phyloP scores from a whole-genome alignment of 2,113 vertebrate genomes.

The Mesocricetus auratus region DNA sequence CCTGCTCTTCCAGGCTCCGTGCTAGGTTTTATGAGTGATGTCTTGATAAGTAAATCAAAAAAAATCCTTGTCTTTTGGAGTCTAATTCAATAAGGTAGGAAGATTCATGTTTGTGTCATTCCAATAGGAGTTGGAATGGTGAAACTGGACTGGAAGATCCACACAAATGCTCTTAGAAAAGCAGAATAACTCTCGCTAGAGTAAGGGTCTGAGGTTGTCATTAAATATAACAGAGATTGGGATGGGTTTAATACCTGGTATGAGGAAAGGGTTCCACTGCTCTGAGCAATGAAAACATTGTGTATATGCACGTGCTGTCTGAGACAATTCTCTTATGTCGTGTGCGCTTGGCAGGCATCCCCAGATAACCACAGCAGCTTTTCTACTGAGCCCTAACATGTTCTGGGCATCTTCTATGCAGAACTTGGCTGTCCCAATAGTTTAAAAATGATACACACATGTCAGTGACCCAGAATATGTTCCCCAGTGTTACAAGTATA shows the following conservation, averaged over 20 bases:
- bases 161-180: conserved; percentile 78
- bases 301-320: fast-evolving
- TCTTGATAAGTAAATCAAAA: background rate
- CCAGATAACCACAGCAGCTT: fast-evolving
- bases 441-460: background rate
- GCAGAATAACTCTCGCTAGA: conserved; percentile 67
- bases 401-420: background rate
- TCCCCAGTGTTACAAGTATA: background rate
- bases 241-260: background rate
- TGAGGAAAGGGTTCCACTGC: background rate
- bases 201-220: background rate
- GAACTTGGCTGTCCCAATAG: background rate
- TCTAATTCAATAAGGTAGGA: background rate
- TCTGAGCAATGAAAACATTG: background rate
- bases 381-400: background rate
- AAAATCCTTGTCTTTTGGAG: background rate
- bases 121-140: background rate
- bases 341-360: background rate
- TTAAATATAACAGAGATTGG: background rate
- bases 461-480: background rate
- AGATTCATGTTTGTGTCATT: background rate
- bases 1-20: background rate
- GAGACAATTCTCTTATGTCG: background rate
- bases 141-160: conserved; percentile 78
- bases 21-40: background rate